These are phyloP conservation scores for Aptenodytes patagonicus DNA, from an alignment of 2,113 vertebrate genomes.

Conservation along the genomic window DNA sequence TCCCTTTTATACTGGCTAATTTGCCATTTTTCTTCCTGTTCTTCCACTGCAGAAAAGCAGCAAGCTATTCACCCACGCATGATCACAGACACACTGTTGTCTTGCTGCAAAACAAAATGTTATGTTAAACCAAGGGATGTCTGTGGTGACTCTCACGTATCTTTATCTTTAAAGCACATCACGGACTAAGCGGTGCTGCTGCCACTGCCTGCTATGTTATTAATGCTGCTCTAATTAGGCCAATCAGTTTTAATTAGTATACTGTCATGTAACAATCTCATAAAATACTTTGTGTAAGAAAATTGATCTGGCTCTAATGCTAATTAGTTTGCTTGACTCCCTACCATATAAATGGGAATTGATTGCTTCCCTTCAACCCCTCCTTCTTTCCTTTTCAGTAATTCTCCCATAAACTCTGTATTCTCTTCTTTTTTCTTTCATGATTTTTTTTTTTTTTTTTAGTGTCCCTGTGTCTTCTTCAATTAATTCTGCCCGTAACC, in stretches of 20 bases:
- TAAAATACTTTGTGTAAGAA: conserved; percentile 66
- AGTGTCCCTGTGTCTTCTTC: not conserved
- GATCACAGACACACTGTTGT: not conserved
- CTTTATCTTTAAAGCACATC: not conserved
- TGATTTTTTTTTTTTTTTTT: not conserved
- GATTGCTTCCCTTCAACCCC: conserved; percentile 59
- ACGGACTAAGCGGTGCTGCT: not conserved
- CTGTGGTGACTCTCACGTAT: not conserved
- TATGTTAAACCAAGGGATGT: not conserved
- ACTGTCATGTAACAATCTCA: conserved; percentile 72
- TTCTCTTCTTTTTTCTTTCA: not conserved
- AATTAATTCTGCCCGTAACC: conserved; percentile 55
- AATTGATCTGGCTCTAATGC: conserved; percentile 72
- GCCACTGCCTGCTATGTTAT: conserved; percentile 49
- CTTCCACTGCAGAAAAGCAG: not conserved
- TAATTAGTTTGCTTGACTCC: conserved; percentile 66
- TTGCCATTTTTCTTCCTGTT: not conserved
- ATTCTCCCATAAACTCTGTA: conserved; percentile 1
- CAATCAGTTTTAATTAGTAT: conserved; percentile 76
- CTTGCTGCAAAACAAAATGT: not conserved
- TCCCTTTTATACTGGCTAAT: not conserved
- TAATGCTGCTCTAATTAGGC: conserved; percentile 74
- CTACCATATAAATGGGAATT: conserved; percentile 68
- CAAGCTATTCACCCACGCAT: not conserved
- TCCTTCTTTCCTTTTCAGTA: not conserved